A percentile compares a stretch with the other conserved stretches of the same genome.
Evolutionary conservation across 2,888 invertebrate species (phyloP).

Genomic region (Stegophylla sp.): DNA sequence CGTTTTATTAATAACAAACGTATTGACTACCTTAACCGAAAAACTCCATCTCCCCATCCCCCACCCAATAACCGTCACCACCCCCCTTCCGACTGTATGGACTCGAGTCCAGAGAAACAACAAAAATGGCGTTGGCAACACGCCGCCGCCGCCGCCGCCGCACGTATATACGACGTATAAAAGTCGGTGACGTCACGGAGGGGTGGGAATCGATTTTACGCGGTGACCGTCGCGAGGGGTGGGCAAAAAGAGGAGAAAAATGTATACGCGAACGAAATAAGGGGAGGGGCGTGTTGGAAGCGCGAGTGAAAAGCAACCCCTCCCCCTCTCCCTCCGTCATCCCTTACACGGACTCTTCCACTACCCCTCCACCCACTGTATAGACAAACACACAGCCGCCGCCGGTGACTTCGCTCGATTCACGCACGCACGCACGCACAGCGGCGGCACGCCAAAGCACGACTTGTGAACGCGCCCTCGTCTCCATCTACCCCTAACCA

Average conservation of each 20-base stretch:
- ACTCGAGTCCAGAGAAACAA: no score
- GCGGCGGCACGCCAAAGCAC: neutral
- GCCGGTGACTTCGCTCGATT: slow-evolving; percentile 11
- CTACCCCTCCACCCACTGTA: slow-evolving; percentile 15
- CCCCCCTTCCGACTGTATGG: no score
- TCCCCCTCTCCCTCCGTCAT: neutral
- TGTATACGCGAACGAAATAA: no score
- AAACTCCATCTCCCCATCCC: no score
- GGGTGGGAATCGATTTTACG: slow-evolving; percentile 54
- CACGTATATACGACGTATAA: no score
- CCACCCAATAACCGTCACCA: no score
- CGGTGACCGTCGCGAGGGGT: neutral
- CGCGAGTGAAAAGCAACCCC: slow-evolving; percentile 27
- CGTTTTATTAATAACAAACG: no score
- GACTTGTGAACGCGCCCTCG: neutral
- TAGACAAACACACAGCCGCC: no score
- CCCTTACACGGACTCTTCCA: neutral
- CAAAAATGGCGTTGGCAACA: slow-evolving; percentile 47
- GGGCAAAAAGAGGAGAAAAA: neutral
- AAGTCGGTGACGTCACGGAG: slow-evolving; percentile 50
- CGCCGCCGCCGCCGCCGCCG: no score
- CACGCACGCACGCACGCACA: neutral
- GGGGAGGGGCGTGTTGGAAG: no score
- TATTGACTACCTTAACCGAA: no score
- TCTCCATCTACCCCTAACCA: no score